Conservation (phyloP, 2,113 vertebrate species). For the Turnix velox region DNA sequence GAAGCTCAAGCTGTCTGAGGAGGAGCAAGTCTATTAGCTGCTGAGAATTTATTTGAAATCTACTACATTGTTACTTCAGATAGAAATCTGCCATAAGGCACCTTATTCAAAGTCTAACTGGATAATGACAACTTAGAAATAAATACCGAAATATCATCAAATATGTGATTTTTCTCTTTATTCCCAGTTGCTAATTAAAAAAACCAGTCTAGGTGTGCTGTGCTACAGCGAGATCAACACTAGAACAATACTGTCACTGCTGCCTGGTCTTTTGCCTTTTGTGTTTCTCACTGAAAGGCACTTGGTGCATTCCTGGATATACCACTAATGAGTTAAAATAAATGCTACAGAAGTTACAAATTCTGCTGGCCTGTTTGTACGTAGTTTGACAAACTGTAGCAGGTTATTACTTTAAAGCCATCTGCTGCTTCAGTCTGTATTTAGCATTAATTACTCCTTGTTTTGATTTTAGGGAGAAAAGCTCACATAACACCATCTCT, state of each 20-base stretch:
- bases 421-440: slow-evolving; percentile 27
- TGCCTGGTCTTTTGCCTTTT: not conserved
- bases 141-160: not conserved
- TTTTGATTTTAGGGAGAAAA: slow-evolving; percentile 10
- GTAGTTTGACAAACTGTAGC: slow-evolving; percentile 14
- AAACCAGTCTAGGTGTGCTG: not conserved
- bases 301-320: not conserved
- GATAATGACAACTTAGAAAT: not conserved
- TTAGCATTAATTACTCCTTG: slow-evolving; percentile 43
- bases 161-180: not conserved
- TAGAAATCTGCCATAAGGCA: not conserved
- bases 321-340: not conserved
- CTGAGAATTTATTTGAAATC: not conserved
- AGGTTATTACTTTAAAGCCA: slow-evolving; percentile 41
- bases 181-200: not conserved
- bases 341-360: not conserved
- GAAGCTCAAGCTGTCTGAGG: not conserved
- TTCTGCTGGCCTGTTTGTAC: slow-evolving; percentile 23
- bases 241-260: not conserved
- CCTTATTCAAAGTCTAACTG: not conserved
- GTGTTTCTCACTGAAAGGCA: not conserved
- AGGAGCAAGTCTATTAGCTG: not conserved
- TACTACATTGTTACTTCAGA: not conserved
- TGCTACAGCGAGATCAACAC: not conserved
- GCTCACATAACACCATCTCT: not conserved